Evolutionary conservation across 2,113 vertebrate species (phyloP).

Genomic region (Anhinga anhinga): DNA sequence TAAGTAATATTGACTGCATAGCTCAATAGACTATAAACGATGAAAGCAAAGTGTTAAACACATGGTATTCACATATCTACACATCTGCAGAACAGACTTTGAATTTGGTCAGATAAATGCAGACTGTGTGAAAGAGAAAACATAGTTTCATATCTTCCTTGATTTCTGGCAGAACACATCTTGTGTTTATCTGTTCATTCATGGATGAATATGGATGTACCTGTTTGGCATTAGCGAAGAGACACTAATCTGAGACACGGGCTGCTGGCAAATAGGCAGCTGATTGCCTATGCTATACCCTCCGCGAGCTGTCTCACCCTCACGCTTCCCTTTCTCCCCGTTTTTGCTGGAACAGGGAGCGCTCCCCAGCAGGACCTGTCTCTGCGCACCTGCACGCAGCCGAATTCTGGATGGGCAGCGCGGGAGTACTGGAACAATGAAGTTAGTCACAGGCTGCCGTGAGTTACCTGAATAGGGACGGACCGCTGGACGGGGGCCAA

Average conservation of each 20-base stretch:
- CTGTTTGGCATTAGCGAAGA: background rate
- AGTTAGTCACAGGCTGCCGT: background rate
- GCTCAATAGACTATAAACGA: background rate
- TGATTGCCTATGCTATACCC: background rate
- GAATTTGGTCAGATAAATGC: background rate
- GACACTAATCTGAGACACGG: background rate
- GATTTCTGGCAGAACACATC: background rate
- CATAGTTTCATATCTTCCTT: background rate
- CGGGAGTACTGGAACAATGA: background rate
- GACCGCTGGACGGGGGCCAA: background rate
- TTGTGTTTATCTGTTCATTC: background rate
- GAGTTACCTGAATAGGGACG: background rate
- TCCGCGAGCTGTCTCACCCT: background rate
- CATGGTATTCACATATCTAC: background rate
- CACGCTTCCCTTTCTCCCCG: background rate
- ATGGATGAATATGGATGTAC: background rate
- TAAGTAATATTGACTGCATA: background rate
- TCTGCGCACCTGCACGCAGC: too few species aligned
- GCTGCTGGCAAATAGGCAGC: background rate
- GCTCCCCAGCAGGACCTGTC: fast-evolving
- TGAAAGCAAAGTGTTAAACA: background rate
- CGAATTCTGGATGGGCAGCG: background rate
- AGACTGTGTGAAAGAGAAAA: background rate
- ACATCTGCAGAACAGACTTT: background rate
- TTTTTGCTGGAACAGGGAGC: background rate